Evolutionary conservation across 2,797 vertebrate species (phyloP).

Genomic region (Poliocrania exsul): DNA sequence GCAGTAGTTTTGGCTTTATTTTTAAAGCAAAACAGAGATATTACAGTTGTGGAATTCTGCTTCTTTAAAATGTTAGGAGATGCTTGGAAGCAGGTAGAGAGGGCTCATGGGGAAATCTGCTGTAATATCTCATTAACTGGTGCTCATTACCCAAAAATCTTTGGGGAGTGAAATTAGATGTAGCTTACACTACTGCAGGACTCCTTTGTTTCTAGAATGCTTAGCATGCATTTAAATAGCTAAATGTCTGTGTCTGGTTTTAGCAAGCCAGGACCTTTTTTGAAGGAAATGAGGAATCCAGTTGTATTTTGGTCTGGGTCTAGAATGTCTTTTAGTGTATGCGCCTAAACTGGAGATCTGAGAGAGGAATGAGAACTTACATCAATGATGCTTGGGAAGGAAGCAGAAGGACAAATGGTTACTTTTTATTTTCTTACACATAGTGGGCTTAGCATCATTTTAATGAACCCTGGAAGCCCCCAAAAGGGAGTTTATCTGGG

Average conservation of each 20-base stretch:
- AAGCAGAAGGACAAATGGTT: neutral
- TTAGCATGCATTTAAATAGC: neutral
- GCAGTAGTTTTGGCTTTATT: neutral
- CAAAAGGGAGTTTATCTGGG: neutral
- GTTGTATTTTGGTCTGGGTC: neutral
- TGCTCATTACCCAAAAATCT: neutral
- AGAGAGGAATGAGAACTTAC: neutral
- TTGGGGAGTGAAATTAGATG: neutral
- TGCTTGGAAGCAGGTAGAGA: neutral
- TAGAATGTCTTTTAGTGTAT: neutral
- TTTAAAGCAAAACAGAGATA: neutral
- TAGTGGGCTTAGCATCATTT: neutral
- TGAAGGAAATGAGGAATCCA: neutral
- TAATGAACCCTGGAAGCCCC: neutral
- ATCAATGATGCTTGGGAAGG: neutral
- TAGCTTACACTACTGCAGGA: neutral
- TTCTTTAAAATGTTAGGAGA: neutral
- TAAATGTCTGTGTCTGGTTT: neutral
- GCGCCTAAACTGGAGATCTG: neutral
- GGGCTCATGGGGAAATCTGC: neutral
- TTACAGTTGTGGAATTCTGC: neutral
- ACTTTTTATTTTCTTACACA: rapidly evolving
- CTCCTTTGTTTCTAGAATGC: neutral
- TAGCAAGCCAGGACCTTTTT: neutral
- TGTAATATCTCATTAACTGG: neutral